Base-by-base conservation (phyloP, 1,140 invertebrate genomes). In the Venustaconcha ellipsiformis region DNA sequence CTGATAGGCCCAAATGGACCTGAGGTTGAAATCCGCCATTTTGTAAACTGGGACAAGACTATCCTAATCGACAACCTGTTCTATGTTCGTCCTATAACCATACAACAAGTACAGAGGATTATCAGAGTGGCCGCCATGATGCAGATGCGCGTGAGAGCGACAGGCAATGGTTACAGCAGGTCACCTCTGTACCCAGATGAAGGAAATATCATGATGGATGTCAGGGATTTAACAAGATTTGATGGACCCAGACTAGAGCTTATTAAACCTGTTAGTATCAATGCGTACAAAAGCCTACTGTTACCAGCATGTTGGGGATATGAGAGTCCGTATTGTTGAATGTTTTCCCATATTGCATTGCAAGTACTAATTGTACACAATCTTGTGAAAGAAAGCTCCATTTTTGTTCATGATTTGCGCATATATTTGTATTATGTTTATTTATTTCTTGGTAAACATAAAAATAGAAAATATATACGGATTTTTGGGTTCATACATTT, bases 201-300 rank as follows among this genome's bases (percentile, higher is more conserved):
- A 58, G 82, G 82, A 6, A 78, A 83, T 63, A 78, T 83, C n/a
- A 76, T 81, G 76, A 83, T 83, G 80, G 80, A 81, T 37, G 78
- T 81, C 20, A 30, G 76, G 57, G 62, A 71, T 37, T 58, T 83
- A 13, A 23, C 74, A 65, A 57, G 82, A 58, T 80, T 81, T 58
- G 82, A 83, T 60, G 82, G 82, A n/a, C 80, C 80, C 1, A 26
- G 57, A 18, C 71, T 83, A 69, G 67, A 81, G 62, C 60, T 83
- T 18, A 67, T 78, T 60, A 70, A 70, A 48, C 70, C 78, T 26
- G 82, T 83, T 57, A 37, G 37, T 37, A 37, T 37, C 37, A 37
- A 37, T 37, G 2, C 26, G 37, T 37, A 6, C 4, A 37, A 37
- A 3, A 37, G 4, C 37, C 2, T 6, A 8, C 37, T 5, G 8